Evolutionary conservation across 2,113 vertebrate species (phyloP).

Genomic region (Clarias macrocephalus): DNA sequence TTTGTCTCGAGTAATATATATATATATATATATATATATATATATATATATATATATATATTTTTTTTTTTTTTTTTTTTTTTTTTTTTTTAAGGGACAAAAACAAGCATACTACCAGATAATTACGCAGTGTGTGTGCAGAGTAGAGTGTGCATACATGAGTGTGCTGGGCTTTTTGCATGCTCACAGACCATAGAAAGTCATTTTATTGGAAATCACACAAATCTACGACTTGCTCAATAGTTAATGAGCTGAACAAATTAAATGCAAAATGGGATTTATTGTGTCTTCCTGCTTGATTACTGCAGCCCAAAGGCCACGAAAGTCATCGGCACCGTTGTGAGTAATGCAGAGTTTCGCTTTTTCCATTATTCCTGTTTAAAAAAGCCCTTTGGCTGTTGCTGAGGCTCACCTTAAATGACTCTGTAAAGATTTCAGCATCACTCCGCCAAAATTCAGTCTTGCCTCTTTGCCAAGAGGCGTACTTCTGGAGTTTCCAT

Average conservation of each 20-base stretch:
- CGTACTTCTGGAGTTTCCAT: background rate
- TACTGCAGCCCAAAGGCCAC: constrained; percentile 47
- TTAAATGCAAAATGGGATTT: constrained; percentile 71
- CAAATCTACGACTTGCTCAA: constrained; percentile 71
- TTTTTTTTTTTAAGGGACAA: too few relatives aligned
- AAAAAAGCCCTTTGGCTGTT: background rate
- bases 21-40: too few relatives aligned
- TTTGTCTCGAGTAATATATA: background rate
- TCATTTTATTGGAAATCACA: constrained; percentile 68
- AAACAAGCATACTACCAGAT: background rate
- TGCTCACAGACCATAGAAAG: constrained; percentile 63
- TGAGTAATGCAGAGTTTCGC: constrained; percentile 27
- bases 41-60: too few relatives aligned
- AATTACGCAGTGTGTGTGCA: background rate
- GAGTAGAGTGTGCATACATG: background rate
- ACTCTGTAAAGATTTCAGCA: constrained; percentile 10
- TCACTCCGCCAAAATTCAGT: background rate
- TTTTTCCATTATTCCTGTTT: constrained; percentile 5
- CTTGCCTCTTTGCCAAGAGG: background rate
- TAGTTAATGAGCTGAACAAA: constrained; percentile 77
- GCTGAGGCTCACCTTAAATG: constrained; percentile 17
- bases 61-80: too few relatives aligned
- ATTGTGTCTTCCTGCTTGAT: constrained; percentile 63
- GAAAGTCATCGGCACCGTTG: constrained; percentile 21
- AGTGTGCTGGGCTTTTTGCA: constrained; percentile 48